Conservation (phyloP, 1,140 invertebrate species). For the Oryctes rhinoceros region DNA sequence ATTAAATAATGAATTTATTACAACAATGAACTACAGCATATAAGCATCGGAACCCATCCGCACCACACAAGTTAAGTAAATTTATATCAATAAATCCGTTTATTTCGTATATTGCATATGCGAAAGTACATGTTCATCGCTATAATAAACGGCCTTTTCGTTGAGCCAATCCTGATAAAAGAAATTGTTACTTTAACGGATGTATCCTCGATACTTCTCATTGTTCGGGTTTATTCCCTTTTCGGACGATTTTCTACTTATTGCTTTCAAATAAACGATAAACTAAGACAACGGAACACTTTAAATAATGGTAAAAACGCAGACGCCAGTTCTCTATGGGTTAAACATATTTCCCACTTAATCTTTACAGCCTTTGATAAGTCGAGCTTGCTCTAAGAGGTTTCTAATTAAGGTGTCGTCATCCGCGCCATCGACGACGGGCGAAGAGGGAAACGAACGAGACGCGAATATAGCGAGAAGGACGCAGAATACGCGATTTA, state of each 20-base stretch:
- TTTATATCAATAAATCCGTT: no score
- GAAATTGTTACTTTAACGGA: no score
- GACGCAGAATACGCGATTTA: constrained; percentile 17
- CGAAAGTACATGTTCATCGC: no score
- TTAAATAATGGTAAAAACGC: constrained; percentile 15
- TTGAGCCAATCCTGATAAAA: no score
- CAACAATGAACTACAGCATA: no score
- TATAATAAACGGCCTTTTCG: no score
- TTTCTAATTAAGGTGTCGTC: constrained; percentile 21
- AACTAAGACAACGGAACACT: neutral
- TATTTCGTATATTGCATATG: no score
- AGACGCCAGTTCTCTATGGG: neutral
- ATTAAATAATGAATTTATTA: no score
- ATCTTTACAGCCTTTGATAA: constrained; percentile 18
- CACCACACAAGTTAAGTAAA: no score
- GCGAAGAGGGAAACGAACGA: neutral
- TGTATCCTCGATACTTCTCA: neutral
- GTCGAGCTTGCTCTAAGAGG: constrained; percentile 17
- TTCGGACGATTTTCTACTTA: neutral
- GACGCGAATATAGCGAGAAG: neutral
- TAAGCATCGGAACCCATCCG: no score
- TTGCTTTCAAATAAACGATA: constrained; percentile 4
- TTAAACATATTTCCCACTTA: constrained; percentile 19
- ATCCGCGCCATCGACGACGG: neutral
- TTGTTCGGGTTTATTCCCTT: neutral